Base-by-base conservation (phyloP, 64 coral and sea anemone genomes). In the Montipora efflorescens region DNA sequence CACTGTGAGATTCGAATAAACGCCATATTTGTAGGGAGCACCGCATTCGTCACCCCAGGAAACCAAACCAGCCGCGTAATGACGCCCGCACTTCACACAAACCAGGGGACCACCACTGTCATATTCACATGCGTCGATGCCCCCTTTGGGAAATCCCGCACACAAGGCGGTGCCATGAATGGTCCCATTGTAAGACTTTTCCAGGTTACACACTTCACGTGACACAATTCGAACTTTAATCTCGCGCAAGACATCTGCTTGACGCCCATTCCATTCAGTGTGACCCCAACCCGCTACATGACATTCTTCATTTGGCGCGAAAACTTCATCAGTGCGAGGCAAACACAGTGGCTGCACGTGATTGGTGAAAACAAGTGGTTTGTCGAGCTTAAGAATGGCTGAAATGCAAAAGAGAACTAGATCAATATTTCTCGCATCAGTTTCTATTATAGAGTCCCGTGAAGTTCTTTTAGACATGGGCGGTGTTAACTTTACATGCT, bases 31-130 rank as follows among this genome's bases (percentile, higher is more conserved):
- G 48, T 92, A 16, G 2, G 90, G 76, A 46, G 19, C 44, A 0
- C 90, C 94, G 16, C 94, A 95, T 7, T 88, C 75, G 1, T 92
- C 59, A 5, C 94, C 94, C 77, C 78, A 95, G 3, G 90, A 92
- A 70, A 95, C 90, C 10, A 95, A 55, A 19, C 94, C 94, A 4
- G 79, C 67, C 20, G 81, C 72, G 84, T 88, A 95, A 67, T 92
- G 81, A 15, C 85, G 83, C 48, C 90, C 90, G 25, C 90, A 79
- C 48, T 68, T 89, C 14, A 59, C 25, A 75, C 94, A 95, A 53
- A 89, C 82, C 67, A 95, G 78, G 59, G 94, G 94, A 73, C 94
- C 94, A 52, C 94, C 94, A 83, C 94, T 95, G 71, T 95, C 94
- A 21, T 87, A 91, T 79, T 95, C 90, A 81, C 94, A 95, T 4